These are phyloP conservation scores for Agrotis exclamationis DNA, from an alignment of 2,888 invertebrate genomes.

Conservation along the genomic window DNA sequence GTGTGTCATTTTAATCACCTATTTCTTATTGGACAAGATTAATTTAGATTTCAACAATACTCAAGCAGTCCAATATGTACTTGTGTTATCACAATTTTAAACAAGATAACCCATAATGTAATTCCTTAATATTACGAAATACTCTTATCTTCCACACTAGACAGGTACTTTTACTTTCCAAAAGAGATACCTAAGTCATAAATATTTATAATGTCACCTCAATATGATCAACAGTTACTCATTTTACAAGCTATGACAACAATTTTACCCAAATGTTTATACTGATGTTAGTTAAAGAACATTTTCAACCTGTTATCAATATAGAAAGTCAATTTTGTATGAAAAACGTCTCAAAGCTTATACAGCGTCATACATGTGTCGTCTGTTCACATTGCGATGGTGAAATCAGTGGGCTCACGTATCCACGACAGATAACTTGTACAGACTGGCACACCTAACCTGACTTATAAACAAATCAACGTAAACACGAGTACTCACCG, in stretches of 20 bases:
- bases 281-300: slow-evolving; percentile 16
- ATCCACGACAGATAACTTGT: slow-evolving; percentile 59
- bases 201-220: slow-evolving; percentile 50
- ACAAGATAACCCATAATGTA: slow-evolving; percentile 58
- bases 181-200: slow-evolving; percentile 45
- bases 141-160: slow-evolving; percentile 49
- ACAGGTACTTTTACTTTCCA: slow-evolving; percentile 60
- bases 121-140: slow-evolving; percentile 56
- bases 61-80: slow-evolving; percentile 38
- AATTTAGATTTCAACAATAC: slow-evolving; percentile 41
- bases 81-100: slow-evolving; percentile 60
- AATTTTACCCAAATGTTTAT: slow-evolving; percentile 20
- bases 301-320: slow-evolving; percentile 34
- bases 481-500: slow-evolving; percentile 87
- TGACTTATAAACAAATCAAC: slow-evolving; percentile 58
- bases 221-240: slow-evolving; percentile 28
- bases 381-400: slow-evolving; percentile 83
- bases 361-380: slow-evolving; percentile 74
- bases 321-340: slow-evolving; percentile 55
- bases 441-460: slow-evolving; percentile 21
- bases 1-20: slow-evolving; percentile 29
- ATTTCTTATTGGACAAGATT: slow-evolving; percentile 43
- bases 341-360: slow-evolving; percentile 65
- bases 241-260: slow-evolving; percentile 6
- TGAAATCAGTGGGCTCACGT: slow-evolving; percentile 84